Conservation (phyloP, 2,797 vertebrate genomes). For the Myoxocephalus aenaeus region DNA sequence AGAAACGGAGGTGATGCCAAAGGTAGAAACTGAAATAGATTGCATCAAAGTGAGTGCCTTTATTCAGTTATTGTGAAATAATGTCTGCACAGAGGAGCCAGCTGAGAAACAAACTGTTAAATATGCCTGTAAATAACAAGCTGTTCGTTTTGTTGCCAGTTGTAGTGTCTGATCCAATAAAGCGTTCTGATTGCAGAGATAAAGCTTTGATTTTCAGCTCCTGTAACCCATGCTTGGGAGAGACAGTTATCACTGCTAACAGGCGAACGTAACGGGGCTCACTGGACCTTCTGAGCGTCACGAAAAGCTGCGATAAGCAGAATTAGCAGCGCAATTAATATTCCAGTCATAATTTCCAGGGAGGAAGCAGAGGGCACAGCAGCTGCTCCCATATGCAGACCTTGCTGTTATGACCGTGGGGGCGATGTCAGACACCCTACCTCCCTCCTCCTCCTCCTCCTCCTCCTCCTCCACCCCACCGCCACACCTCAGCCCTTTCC, state of each 20-base stretch:
- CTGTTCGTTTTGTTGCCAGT: slow-evolving; percentile 23
- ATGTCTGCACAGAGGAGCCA: slow-evolving; percentile 28
- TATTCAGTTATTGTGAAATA: slow-evolving; percentile 33
- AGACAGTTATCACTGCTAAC: slow-evolving; percentile 43
- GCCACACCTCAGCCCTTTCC: slow-evolving; percentile 4
- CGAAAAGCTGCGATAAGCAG: slow-evolving; percentile 70
- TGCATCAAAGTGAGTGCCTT: slow-evolving; percentile 45
- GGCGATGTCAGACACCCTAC: slow-evolving; percentile 70
- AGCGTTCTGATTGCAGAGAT: slow-evolving; percentile 24
- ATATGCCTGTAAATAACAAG: slow-evolving; percentile 22
- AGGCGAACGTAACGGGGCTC: slow-evolving; percentile 39
- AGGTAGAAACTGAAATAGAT: slow-evolving; percentile 56
- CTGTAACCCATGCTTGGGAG: neutral
- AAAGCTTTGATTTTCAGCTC: slow-evolving; percentile 37
- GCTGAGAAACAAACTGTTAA: slow-evolving; percentile 41
- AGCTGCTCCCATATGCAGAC: slow-evolving; percentile 80
- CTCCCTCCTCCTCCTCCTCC: slow-evolving; percentile 5
- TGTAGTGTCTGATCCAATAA: slow-evolving; percentile 18
- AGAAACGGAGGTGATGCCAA: slow-evolving; percentile 51
- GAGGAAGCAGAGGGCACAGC: slow-evolving; percentile 77
- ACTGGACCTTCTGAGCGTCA: slow-evolving; percentile 40
- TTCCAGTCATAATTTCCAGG: slow-evolving; percentile 78
- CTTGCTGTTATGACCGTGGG: slow-evolving; percentile 77
- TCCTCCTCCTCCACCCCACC: neutral
- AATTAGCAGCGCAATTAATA: slow-evolving; percentile 80